A percentile compares a stretch with the other conserved stretches of the same genome.
Evolutionary conservation across 2,888 invertebrate species (phyloP).

Genomic region (Drosophila borealis): DNA sequence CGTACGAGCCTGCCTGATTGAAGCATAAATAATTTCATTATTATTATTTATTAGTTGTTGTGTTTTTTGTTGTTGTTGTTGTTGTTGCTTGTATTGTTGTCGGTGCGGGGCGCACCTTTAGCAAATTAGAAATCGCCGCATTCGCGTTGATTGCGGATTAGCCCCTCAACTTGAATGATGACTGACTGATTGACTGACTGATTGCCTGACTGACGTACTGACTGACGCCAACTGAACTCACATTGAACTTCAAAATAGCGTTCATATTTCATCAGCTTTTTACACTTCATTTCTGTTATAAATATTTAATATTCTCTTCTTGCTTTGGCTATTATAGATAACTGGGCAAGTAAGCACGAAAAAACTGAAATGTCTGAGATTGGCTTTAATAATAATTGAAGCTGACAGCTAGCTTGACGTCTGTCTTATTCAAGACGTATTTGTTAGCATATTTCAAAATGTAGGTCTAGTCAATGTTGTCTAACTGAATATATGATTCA

Average conservation of each 20-base stretch:
- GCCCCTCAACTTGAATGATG: constrained; percentile 67
- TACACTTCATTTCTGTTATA: constrained; percentile 25
- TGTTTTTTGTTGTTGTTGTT: constrained; percentile 30
- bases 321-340: constrained; percentile 10
- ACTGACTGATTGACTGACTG: constrained; percentile 56
- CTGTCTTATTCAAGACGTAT: constrained; percentile 3
- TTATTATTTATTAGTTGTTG: constrained; percentile 66
- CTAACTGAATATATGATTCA: background rate
- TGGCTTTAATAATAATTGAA: background rate
- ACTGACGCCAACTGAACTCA: constrained; percentile 37
- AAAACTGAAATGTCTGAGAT: constrained; percentile 15
- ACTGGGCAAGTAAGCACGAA: background rate
- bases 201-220: constrained; percentile 17
- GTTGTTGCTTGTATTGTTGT: constrained; percentile 41
- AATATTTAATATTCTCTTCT: constrained; percentile 30
- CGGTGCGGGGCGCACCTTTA: constrained; percentile 61
- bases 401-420: constrained; percentile 16
- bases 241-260: constrained; percentile 57
- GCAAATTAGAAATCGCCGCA: constrained; percentile 73
- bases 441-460: background rate
- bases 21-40: constrained; percentile 74
- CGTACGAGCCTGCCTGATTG: constrained; percentile 49
- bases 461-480: background rate
- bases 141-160: constrained; percentile 75
- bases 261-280: constrained; percentile 58